These are phyloP conservation scores for Psix sp. DNA, from an alignment of 1,140 invertebrate genomes.

Conservation along the genomic window DNA sequence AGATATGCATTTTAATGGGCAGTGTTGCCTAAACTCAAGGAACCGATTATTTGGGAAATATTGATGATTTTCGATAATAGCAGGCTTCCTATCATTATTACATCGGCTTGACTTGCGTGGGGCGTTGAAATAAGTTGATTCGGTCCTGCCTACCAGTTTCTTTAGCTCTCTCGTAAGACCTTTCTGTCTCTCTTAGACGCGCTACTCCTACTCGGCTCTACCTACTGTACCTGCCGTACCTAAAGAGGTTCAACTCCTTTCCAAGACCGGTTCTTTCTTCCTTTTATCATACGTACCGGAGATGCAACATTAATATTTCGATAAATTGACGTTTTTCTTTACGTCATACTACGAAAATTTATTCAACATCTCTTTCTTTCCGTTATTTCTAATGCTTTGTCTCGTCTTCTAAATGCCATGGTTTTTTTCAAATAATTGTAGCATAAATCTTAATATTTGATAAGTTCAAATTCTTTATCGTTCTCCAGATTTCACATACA, in stretches of 20 bases:
- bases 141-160: constrained; percentile 53
- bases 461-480: no score
- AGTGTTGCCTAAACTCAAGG: constrained; percentile 42
- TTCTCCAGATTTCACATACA: no score
- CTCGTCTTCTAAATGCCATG: no score
- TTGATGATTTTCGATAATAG: constrained; percentile 60
- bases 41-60: constrained; percentile 56
- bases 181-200: constrained; percentile 17
- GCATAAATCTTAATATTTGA: no score
- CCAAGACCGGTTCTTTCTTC: constrained; percentile 57
- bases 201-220: constrained; percentile 49
- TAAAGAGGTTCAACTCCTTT: constrained; percentile 44
- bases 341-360: constrained; percentile 38
- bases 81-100: constrained; percentile 53
- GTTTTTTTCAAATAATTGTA: no score
- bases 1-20: constrained; percentile 50
- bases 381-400: constrained; percentile 22
- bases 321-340: constrained; percentile 59
- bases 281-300: constrained; percentile 53
- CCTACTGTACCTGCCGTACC: constrained; percentile 44
- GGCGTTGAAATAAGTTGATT: constrained; percentile 58
- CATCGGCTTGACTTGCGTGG: constrained; percentile 41
- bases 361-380: constrained; percentile 16
- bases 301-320: constrained; percentile 54
- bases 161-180: constrained; percentile 5